A percentile compares a stretch with the other conserved stretches of the same genome.
Evolutionary conservation across 2,113 vertebrate species (phyloP).

Genomic region (Stomatorhinus ivindoensis): DNA sequence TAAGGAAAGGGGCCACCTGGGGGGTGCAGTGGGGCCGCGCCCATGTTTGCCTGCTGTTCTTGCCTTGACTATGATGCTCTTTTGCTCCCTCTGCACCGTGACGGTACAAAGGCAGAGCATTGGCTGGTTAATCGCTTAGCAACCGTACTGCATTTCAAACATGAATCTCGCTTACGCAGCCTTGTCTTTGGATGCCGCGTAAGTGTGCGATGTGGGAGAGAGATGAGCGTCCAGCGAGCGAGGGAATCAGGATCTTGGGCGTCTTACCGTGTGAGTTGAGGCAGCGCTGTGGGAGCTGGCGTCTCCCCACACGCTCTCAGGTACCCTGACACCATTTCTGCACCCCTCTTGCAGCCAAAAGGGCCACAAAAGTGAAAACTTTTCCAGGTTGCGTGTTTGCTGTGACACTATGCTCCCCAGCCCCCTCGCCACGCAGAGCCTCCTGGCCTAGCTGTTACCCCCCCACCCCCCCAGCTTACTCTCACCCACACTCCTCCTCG

Average conservation of each 20-base stretch:
- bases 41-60: neutral
- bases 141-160: slow-evolving; percentile 12
- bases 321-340: neutral
- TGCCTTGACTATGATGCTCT: neutral
- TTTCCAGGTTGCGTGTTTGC: neutral
- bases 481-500: neutral
- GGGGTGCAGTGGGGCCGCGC: neutral
- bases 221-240: neutral
- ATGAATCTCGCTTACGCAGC: neutral
- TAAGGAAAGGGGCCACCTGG: neutral
- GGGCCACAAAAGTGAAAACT: neutral
- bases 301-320: neutral
- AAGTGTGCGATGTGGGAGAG: neutral
- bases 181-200: neutral
- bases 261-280: neutral
- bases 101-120: neutral
- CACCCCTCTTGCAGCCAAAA: neutral
- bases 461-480: neutral
- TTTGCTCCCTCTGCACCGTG: neutral
- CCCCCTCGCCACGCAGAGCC: neutral
- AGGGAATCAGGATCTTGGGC: neutral
- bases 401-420: neutral
- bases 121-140: neutral
- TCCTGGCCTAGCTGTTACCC: neutral
- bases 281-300: neutral